Base-by-base conservation (phyloP, 1,140 invertebrate genomes). In the Diploscapter pachys region DNA sequence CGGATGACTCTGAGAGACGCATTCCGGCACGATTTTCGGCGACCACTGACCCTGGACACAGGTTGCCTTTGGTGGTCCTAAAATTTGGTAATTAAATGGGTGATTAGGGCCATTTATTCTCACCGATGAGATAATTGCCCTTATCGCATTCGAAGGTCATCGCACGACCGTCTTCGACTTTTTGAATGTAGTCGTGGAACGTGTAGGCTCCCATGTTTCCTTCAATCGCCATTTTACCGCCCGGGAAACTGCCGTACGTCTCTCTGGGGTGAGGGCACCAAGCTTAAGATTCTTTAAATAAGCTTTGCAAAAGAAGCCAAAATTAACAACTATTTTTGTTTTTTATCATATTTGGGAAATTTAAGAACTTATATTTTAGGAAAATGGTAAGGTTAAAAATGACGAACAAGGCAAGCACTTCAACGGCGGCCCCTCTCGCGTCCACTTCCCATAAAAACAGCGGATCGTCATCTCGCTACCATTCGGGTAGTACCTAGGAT, bases 191-290 rank as follows among this genome's bases (percentile, higher is more conserved):
- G 0, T 93, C 92, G n/a, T 94, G 87, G 85, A 97, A 98, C 85
- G 97, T 94, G 86, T 98, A 98, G 54, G 95, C 89, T 0, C 95
- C 95, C 93, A 97, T 96, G 82, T 95, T 94, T 3, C 95, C 95
- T 3, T 98, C 94, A 0, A 98, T 87, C 9, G 96, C 88, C 0
- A 98, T 93, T 85, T 94, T 93, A 5, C 95, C 95, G 81, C 96
- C 91, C 67, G 91, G 89, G 62, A 98, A 91, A 75, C 91, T 91
- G 2, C 95, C 95, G 13, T 79, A 85, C 9, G 81, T 83, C 63
- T 80, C 81, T 4, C 63, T 80, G 9, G 95, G 95, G 86, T 94
- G 96, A 0, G 93, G 92, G 86, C 95, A 98, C 81, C 92, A 96
- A 1, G 96, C 93, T 93, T 86, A 72, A 88, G 49, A 8, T 4